Base-by-base conservation (phyloP, 2,888 invertebrate species). In the Chymomyza caudatula region DNA sequence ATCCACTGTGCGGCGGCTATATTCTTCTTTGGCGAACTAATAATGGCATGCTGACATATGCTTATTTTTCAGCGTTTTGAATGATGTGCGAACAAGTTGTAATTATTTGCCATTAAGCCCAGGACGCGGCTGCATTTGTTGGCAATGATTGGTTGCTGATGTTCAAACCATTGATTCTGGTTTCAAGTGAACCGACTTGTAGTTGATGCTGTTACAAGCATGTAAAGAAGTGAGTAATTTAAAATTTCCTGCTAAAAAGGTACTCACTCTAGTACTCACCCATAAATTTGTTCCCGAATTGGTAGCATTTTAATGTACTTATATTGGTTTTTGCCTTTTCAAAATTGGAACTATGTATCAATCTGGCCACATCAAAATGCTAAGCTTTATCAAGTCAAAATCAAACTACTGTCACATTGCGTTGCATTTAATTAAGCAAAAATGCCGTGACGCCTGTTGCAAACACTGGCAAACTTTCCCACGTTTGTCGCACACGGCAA, bases 21-120 rank as follows among this genome's bases (percentile, higher is more conserved):
- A 80, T 80, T 80, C 80, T 83, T 85, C 80, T 85, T 85, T 80
- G 73, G 62, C 77, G 77, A 84, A 86, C 84, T 81, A 84, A 83
- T 70, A 73, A 83, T 74, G 74, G 72, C 64, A 64, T 69, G 79
- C 85, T 85, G 80, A 82, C 80, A 82, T 85, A 73, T 77, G 73
- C 58, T 68, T 74, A 37, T 60, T 44, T 62, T 44, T 65, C 59
- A 22, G 54, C 43, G 6, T 65, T 49, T 51, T 79, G 79, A 78
- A 77, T 78, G 82, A 86, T 77, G 82, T 74, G 81, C 77, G 74
- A 78, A 77, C 87, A 81, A 78, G 74, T 84, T 85, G 84, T 87
- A 85, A 87, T 85, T 85, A 87, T 83, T 85, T 81, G 74, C 75
- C 77, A 77, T 84, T 76, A 84, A 77, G 67, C 66, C 13, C 47